These are phyloP conservation scores for Puntigrus tetrazona DNA, from an alignment of 2,113 vertebrate genomes.

Conservation along the genomic window DNA sequence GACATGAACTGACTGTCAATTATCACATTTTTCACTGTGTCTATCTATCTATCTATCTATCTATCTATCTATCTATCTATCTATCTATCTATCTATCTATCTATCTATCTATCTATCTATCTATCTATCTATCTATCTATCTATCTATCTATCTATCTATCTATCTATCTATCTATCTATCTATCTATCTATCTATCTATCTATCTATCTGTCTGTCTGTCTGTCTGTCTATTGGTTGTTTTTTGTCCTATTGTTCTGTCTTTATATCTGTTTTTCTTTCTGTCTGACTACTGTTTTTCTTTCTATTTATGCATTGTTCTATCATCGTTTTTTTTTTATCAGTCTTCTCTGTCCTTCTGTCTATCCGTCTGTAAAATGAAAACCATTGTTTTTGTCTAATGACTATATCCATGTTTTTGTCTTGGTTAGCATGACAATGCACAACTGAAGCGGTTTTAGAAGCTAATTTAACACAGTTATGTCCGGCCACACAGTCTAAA, in stretches of 20 bases:
- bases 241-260: neutral
- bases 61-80: neutral
- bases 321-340: neutral
- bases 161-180: neutral
- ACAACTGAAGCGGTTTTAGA: neutral
- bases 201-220: neutral
- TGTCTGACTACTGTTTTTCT: neutral
- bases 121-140: neutral
- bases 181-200: neutral
- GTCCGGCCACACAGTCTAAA: neutral
- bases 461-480: neutral
- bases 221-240: constrained; percentile 2
- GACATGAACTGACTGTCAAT: constrained; percentile 16
- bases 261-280: constrained; percentile 12
- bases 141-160: neutral
- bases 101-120: neutral
- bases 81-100: neutral
- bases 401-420: neutral
- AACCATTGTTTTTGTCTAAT: neutral
- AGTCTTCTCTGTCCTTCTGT: neutral
- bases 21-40: neutral
- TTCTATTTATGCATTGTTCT: neutral
- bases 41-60: neutral
- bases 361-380: neutral
- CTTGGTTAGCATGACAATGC: neutral